phyloP scores from a whole-genome alignment of 2,113 vertebrate species.

The Brachypteracias leptosomus region DNA sequence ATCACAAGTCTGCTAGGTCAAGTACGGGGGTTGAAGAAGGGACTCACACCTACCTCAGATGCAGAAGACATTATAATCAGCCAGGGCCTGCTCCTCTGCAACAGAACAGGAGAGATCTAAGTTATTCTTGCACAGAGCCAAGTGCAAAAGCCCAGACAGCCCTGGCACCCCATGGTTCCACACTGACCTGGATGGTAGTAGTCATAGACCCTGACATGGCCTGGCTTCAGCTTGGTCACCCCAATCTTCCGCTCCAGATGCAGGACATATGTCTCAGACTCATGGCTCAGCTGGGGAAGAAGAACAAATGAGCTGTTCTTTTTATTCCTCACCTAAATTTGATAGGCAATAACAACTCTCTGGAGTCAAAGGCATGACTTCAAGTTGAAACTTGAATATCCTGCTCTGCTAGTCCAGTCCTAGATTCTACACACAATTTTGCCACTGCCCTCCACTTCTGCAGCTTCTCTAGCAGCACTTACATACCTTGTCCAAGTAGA shows the following conservation, averaged over 20 bases:
- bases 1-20: not conserved
- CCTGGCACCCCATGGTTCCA: not conserved
- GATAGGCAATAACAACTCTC: not conserved
- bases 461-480: not conserved
- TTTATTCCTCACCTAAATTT: not conserved
- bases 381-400: not conserved
- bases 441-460: not conserved
- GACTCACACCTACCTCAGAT: conserved; percentile 44
- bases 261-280: conserved; percentile 61
- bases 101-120: not conserved
- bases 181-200: conserved; percentile 85
- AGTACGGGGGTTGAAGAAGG: not conserved
- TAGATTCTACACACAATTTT: not conserved
- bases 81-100: conserved; percentile 66
- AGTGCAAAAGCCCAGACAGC: not conserved
- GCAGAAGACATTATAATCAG: conserved; percentile 64
- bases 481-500: conserved; percentile 66
- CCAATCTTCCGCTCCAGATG: conserved; percentile 67
- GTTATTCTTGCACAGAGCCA: not conserved
- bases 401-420: not conserved
- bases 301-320: not conserved
- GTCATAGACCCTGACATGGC: conserved; percentile 83
- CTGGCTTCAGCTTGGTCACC: conserved; percentile 83
- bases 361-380: not conserved
- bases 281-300: conserved; percentile 46